phyloP scores from a whole-genome alignment of 2,797 vertebrate species.

The Garrulus glandarius region DNA sequence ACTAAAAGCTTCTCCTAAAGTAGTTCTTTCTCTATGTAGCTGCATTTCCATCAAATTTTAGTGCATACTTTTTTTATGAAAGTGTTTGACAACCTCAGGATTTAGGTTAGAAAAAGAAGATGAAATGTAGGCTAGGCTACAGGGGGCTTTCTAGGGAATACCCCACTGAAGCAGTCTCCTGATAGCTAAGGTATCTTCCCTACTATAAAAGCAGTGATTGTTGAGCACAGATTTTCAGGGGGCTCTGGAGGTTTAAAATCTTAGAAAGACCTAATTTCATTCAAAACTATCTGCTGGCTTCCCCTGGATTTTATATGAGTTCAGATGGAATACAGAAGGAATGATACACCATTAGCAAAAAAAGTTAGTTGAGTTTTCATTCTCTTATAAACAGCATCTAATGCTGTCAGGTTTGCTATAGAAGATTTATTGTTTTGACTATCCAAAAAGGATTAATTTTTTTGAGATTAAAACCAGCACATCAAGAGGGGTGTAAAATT shows the following conservation, averaged over 20 bases:
- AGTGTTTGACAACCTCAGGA: neutral
- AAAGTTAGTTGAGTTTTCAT: neutral
- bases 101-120: neutral
- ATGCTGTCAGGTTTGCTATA: neutral
- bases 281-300: neutral
- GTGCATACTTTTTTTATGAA: neutral
- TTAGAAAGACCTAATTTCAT: constrained; percentile 18
- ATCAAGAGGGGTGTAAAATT: neutral
- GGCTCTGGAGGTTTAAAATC: constrained; percentile 20
- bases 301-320: neutral
- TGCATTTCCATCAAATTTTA: neutral
- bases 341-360: neutral
- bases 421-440: neutral
- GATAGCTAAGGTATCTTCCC: neutral
- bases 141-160: constrained; percentile 42
- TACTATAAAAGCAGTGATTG: neutral
- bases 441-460: neutral
- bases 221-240: neutral
- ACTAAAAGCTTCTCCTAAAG: neutral
- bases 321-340: neutral
- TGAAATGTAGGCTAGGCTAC: neutral
- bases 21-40: neutral
- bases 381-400: neutral
- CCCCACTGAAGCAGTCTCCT: neutral
- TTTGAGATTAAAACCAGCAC: neutral